Base-by-base conservation (phyloP, 2,888 invertebrate species). In the Eurois occulta region DNA sequence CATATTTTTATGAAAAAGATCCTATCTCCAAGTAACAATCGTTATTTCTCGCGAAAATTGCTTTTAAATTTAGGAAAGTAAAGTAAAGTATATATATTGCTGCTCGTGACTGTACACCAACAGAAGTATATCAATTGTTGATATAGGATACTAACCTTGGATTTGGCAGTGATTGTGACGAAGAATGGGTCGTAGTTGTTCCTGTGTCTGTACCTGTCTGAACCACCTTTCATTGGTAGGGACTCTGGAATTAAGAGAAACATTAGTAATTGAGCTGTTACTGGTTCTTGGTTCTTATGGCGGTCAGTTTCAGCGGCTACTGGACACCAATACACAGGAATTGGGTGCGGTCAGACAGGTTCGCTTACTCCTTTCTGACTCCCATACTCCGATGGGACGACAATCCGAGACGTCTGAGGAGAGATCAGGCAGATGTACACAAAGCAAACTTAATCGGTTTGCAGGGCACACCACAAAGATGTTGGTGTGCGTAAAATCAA, bases 111-210 rank as follows among this genome's bases (percentile, higher is more conserved):
- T 24, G 48, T 70, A 46, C 38, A 65, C 32, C 52, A 46, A 81
- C 41, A 75, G 32, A 58, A 58, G 65, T 81, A 52, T 32, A 41
- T 52, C 18, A 8, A 69, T 16, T 46, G n/a, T 21, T 46, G 74
- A 65, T 66, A 66, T 1, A 5, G 1, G 52, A 1, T 1, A 85
- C 75, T 77, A 86, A 96, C 96, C 93, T 93, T 96, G 5, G 95
- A 94, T 6, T 90, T 85, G 0, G 95, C 94, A 0, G 94, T 93
- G 72, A 96, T 88, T 0, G 95, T 95, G 5, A 96, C 94, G 64
- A 94, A 96, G 90, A 96, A 96, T 0, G 96, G 96, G 0, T 96
- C 96, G 58, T 92, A 95, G 88, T 96, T 96, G 77, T 96, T 95
- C 64, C 93, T 92, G 86, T 96, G 96, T 0, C 95, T 86, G 80